phyloP scores from a whole-genome alignment of 1,140 invertebrate species.

The Drosophila athabasca region DNA sequence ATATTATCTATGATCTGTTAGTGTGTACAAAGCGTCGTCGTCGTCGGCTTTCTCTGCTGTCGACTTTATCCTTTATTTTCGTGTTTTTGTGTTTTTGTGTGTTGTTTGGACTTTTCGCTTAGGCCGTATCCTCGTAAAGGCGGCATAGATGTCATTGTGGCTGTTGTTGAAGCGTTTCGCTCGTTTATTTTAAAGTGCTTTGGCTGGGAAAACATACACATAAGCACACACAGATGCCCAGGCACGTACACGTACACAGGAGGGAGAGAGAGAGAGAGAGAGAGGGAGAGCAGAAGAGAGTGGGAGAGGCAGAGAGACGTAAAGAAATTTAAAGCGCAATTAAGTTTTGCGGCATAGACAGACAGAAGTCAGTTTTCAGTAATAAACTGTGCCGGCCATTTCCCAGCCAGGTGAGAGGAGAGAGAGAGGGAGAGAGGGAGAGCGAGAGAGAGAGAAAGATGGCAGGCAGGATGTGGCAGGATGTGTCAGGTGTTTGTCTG shows the following conservation, averaged over 20 bases:
- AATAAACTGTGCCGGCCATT: slow-evolving; percentile 36
- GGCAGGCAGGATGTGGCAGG: neutral
- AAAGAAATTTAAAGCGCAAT: slow-evolving; percentile 58
- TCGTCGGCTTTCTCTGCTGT: too few relatives aligned
- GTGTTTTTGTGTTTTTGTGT: neutral
- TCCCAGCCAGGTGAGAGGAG: slow-evolving; percentile 23
- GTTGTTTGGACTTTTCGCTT: neutral
- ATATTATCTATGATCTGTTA: neutral
- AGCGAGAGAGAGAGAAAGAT: neutral
- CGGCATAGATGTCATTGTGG: slow-evolving; percentile 33
- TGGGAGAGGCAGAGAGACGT: too few relatives aligned
- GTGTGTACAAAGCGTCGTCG: too few relatives aligned
- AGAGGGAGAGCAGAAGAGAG: neutral
- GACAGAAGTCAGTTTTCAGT: slow-evolving; percentile 35
- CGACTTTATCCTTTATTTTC: neutral
- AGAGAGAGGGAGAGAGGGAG: slow-evolving; percentile 3
- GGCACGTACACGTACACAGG: slow-evolving; percentile 4
- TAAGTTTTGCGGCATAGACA: slow-evolving; percentile 58
- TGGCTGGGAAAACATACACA: slow-evolving; percentile 56
- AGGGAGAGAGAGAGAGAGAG: neutral
- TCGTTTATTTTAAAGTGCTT: slow-evolving; percentile 47
- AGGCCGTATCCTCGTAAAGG: neutral
- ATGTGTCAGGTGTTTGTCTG: slow-evolving; percentile 12
- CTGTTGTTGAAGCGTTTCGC: slow-evolving; percentile 47
- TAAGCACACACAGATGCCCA: slow-evolving; percentile 5